Evolutionary conservation across 2,888 invertebrate species (phyloP), one percentile per base, ranked within the genome.

Genomic region (Abscondita cerata): DNA sequence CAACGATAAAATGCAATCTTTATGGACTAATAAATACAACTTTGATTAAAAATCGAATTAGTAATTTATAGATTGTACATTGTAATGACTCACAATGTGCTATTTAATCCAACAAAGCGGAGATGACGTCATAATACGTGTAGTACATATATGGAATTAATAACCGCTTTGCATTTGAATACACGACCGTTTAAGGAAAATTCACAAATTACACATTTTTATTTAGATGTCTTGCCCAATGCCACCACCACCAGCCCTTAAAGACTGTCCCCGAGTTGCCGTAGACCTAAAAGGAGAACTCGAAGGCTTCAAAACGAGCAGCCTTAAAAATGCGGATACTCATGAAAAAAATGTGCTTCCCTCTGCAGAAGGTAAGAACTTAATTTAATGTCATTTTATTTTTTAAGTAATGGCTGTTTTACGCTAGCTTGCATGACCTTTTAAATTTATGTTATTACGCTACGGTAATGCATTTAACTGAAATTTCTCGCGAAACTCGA

Each of bases 321-420:
- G 92, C 76, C 86, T 98, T 80, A 93, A 93, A 79, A 93, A 93
- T 77, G 92, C 94, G 6, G 90, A 90, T 73, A 96, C 95, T 59
- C 88, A 92, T 69, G 96, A 96, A 80, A 98, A 97, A 81, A 92
- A 93, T 62, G 87, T 95, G 65, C 85, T 98, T 74, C 97, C 97
- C 60, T 93, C 96, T 41, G 95, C 95, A 72, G 92, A 95, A 90
- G 96, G 96, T 96, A 19, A 52, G 16, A 25, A 25, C 2, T 25
- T 25, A 25, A 25, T 25, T 25, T 12, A 40, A 8, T 12, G 16
- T 40, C 8, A 5, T 12, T 40, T 40, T 40, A 15, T 31, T 34
- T 50, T 50, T 15, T 25, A 19, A 19, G 20, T 6, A 46, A 2
- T 12, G 20, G 51, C 51, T 51, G 25, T 36, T 38, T 19, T 33